Evolutionary conservation across 2,113 vertebrate species (phyloP).

Genomic region (Suncus etruscus): DNA sequence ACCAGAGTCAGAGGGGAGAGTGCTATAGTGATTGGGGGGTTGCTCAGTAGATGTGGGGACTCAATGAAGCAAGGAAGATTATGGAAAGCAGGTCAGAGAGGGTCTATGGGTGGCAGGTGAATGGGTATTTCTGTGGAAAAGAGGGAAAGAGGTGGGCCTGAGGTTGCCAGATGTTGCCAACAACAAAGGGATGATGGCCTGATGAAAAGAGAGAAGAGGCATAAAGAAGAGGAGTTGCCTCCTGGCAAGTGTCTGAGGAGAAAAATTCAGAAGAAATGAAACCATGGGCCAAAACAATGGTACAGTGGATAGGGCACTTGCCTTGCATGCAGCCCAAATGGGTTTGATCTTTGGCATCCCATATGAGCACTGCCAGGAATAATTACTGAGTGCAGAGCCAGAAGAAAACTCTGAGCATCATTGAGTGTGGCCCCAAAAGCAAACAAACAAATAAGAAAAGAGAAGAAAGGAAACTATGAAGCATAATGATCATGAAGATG

Average conservation of each 20-base stretch:
- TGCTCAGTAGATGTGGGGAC: no score
- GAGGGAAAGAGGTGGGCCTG: rapidly evolving
- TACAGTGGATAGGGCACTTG: no score
- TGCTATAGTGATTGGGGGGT: no score
- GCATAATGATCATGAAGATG: no score
- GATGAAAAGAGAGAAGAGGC: neutral
- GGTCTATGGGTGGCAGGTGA: neutral
- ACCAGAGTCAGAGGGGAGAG: no score
- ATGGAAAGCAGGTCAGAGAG: no score
- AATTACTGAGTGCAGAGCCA: no score
- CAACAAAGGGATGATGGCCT: neutral
- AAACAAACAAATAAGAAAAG: neutral
- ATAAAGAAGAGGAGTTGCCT: neutral
- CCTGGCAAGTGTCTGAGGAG: neutral
- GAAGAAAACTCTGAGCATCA: neutral
- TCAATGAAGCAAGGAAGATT: no score
- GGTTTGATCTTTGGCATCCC: no score
- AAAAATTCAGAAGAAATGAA: rapidly evolving
- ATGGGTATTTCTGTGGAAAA: rapidly evolving
- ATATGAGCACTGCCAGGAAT: no score
- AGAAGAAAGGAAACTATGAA: neutral
- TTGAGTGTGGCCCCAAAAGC: no score
- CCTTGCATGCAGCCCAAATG: no score
- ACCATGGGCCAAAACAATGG: neutral
- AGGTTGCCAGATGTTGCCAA: neutral